A percentile compares a stretch with the other conserved stretches of the same genome.
Evolutionary conservation across 2,113 vertebrate species (phyloP).

Genomic region (Thalassoma bifasciatum): DNA sequence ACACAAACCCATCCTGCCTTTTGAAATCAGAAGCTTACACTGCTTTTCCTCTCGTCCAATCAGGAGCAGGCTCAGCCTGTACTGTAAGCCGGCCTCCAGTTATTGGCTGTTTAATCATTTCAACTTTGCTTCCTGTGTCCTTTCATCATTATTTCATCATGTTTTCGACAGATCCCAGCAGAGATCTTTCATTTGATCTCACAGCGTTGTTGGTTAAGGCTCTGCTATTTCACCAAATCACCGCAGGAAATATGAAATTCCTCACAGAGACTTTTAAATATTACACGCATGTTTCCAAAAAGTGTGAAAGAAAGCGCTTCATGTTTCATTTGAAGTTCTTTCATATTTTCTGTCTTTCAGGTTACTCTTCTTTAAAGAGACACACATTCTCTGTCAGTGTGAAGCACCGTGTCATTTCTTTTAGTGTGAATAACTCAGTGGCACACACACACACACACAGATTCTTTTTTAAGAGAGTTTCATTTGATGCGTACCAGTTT

Average conservation of each 20-base stretch:
- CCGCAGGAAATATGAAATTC: constrained; percentile 14
- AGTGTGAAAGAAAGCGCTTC: not conserved
- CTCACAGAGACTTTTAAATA: constrained; percentile 23
- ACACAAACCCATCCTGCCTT: not conserved
- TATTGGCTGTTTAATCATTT: constrained; percentile 32
- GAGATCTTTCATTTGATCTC: constrained; percentile 51
- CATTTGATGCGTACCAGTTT: not conserved
- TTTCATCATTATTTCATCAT: constrained; percentile 41
- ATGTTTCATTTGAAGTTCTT: not conserved
- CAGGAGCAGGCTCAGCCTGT: not conserved
- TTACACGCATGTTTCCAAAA: constrained; percentile 19
- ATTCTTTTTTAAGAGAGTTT: not conserved
- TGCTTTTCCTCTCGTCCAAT: not conserved
- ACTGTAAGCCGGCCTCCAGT: constrained; percentile 1
- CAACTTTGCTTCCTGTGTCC: constrained; percentile 20
- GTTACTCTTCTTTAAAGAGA: not conserved
- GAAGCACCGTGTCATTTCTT: not conserved
- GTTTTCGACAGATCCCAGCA: constrained; percentile 1
- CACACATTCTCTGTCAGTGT: not conserved
- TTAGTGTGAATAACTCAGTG: not conserved
- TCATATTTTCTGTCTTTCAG: not conserved
- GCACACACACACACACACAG: not conserved
- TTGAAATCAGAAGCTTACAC: not conserved
- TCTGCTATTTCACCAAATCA: constrained; percentile 35
- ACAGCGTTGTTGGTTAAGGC: constrained; percentile 7